These are phyloP conservation scores for Caenorhabditis japonica DNA, from an alignment of 2,888 invertebrate species.

Conservation along the genomic window DNA sequence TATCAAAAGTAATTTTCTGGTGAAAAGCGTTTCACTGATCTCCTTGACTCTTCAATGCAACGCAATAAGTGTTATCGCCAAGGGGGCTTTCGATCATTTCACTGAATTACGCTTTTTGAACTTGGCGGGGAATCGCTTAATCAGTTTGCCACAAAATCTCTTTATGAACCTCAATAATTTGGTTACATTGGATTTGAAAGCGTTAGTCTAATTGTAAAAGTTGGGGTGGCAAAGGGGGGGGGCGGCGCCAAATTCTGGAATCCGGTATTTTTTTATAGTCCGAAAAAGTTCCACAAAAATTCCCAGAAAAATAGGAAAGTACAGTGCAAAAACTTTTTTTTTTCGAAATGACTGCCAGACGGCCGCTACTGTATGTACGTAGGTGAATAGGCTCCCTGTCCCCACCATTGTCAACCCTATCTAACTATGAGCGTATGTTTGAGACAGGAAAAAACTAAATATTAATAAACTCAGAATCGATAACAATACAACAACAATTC, in stretches of 20 bases:
- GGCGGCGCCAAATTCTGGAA: no score
- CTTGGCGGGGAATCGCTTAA: slow-evolving; percentile 43
- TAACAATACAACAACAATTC: slow-evolving; percentile 2
- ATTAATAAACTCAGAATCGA: slow-evolving; percentile 1
- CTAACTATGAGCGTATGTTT: no score
- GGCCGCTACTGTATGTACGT: not conserved
- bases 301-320: not conserved
- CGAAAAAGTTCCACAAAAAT: no score
- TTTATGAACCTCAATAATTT: slow-evolving; percentile 20
- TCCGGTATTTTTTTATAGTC: no score
- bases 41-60: slow-evolving; percentile 45
- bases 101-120: slow-evolving; percentile 29
- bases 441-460: no score
- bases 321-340: not conserved
- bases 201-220: not conserved
- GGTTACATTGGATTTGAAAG: slow-evolving; percentile 33
- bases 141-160: slow-evolving; percentile 22
- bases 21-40: slow-evolving; percentile 15
- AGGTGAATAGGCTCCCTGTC: no score
- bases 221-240: no score
- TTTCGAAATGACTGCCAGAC: no score
- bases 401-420: no score
- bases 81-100: slow-evolving; percentile 42
- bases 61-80: slow-evolving; percentile 15
- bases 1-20: slow-evolving; percentile 34